These are phyloP conservation scores for Rhopalosiphum nymphaeae DNA, from an alignment of 2,888 invertebrate genomes.

Conservation along the genomic window DNA sequence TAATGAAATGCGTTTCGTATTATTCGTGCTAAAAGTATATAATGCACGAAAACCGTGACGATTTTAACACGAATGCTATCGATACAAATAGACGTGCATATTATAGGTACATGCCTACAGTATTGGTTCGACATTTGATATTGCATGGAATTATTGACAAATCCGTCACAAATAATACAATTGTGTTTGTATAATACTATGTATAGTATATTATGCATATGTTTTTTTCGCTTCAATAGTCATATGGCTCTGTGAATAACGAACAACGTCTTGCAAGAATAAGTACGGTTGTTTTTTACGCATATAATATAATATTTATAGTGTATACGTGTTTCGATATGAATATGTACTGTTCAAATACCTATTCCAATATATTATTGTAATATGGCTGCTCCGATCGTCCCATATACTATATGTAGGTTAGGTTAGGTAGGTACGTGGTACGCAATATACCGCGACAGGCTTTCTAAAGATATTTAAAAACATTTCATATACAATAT, in stretches of 20 bases:
- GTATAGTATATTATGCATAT: background rate
- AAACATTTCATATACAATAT: background rate
- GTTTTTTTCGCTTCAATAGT: background rate
- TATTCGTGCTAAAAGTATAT: background rate
- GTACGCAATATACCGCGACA: background rate
- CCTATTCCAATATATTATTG: background rate
- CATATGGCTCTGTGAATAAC: background rate
- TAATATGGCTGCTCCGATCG: background rate
- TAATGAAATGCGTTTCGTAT: background rate
- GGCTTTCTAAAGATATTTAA: background rate
- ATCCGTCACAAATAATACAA: slow-evolving; percentile 19
- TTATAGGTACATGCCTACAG: background rate
- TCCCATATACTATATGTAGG: background rate
- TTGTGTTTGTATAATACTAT: background rate
- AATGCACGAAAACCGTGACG: background rate
- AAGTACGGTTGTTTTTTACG: background rate
- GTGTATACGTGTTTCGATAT: background rate
- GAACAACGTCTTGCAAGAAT: background rate
- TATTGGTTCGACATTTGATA: background rate
- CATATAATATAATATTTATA: background rate
- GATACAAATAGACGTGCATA: background rate
- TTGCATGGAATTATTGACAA: slow-evolving; percentile 11
- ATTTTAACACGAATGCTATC: background rate
- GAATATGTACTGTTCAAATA: slow-evolving; percentile 12
- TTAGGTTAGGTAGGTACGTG: background rate